Percentiles rank a stretch among this genome's conserved stretches.
Evolutionary conservation across 2,888 invertebrate species (phyloP).

Genomic region (Nineta flava): DNA sequence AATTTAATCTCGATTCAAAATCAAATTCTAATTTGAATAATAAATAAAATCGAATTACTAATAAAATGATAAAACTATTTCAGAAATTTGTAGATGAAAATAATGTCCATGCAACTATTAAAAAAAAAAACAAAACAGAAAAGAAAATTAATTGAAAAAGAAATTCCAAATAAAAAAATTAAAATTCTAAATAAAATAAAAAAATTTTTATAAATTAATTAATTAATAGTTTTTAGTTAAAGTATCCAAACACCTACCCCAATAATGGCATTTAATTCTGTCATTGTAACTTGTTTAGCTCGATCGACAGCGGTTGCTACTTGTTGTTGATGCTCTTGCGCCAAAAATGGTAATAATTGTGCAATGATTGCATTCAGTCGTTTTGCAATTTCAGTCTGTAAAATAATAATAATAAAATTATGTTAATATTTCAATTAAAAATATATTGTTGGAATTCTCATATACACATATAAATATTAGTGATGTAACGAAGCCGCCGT

Average conservation of each 20-base stretch:
- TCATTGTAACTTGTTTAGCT: conserved; percentile 91
- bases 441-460: neutral
- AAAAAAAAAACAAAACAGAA: too few relatives aligned
- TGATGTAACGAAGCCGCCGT: neutral
- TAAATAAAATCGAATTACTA: too few relatives aligned
- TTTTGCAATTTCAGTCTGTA: conserved; percentile 91
- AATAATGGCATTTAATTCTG: conserved; percentile 84
- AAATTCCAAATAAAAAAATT: too few relatives aligned
- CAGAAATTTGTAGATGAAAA: too few relatives aligned
- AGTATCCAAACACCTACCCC: conserved; percentile 49
- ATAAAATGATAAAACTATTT: too few relatives aligned
- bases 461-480: neutral
- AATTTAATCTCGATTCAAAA: too few relatives aligned
- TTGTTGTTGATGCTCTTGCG: conserved; percentile 83
- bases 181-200: neutral
- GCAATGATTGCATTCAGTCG: conserved; percentile 84
- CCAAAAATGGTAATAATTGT: conserved; percentile 84
- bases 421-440: neutral
- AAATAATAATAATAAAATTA: conserved; percentile 19
- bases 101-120: too few relatives aligned
- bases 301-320: conserved; percentile 85
- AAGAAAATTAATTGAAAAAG: too few relatives aligned
- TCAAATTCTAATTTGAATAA: too few relatives aligned
- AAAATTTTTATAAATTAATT: neutral
- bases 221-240: neutral